Percentiles rank a stretch among this genome's conserved stretches.
phyloP scores from a whole-genome alignment of 2,797 vertebrate genomes.

The Oophaga sylvatica region DNA sequence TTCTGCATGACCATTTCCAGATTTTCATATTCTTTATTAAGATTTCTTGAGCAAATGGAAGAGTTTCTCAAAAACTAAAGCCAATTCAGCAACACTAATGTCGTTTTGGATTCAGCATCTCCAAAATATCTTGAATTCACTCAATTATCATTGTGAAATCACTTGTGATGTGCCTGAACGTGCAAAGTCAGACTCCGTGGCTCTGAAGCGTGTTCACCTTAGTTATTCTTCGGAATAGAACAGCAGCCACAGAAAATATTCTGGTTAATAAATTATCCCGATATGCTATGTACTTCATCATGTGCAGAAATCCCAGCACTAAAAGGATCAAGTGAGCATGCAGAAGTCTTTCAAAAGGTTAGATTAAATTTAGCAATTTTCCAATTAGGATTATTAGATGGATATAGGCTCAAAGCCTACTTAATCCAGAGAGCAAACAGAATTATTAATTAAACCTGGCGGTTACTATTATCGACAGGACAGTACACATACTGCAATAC shows the following conservation, averaged over 20 bases:
- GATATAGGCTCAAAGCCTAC: conserved; percentile 41
- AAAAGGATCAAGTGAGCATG: conserved; percentile 43
- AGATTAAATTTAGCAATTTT: conserved; percentile 42
- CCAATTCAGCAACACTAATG: too few species aligned
- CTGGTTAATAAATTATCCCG: background rate
- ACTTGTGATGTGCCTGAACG: too few species aligned
- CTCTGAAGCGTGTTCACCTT: background rate
- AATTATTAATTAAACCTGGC: conserved; percentile 36
- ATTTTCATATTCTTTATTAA: too few species aligned
- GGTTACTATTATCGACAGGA: conserved; percentile 3
- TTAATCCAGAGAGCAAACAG: conserved; percentile 48
- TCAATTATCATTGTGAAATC: too few species aligned
- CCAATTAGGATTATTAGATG: conserved; percentile 51
- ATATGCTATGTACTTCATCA: conserved; percentile 29
- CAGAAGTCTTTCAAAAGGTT: conserved; percentile 41
- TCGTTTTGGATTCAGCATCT: too few species aligned
- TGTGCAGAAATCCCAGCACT: conserved; percentile 2
- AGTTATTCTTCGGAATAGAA: background rate
- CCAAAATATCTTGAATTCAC: too few species aligned
- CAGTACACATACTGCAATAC: background rate
- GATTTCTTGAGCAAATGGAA: too few species aligned
- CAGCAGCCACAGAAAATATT: background rate
- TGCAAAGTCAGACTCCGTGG: background rate
- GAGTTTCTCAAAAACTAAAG: too few species aligned
- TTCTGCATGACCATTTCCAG: too few species aligned